Conservation (phyloP, 2,113 vertebrate species). For the Andinoacara biseriatus region DNA sequence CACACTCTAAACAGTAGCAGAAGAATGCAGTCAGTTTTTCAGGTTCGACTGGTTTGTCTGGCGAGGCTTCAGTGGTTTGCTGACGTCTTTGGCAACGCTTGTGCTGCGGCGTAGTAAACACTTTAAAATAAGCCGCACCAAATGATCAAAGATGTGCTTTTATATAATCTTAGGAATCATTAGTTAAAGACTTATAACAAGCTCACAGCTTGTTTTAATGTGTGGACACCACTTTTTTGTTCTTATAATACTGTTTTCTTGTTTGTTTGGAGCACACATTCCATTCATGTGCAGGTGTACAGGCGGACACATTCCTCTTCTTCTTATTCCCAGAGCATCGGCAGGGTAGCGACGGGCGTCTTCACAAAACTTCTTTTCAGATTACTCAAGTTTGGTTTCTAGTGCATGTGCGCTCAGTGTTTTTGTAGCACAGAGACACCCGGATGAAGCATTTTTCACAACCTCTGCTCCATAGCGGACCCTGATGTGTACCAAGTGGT, state of each 20-base stretch:
- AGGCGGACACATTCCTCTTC: background rate
- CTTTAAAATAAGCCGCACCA: background rate
- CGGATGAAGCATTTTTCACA: background rate
- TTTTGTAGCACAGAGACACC: background rate
- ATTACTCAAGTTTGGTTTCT: background rate
- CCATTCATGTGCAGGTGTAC: background rate
- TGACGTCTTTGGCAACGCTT: background rate
- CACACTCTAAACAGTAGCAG: background rate
- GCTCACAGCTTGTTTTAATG: background rate
- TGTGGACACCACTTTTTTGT: background rate
- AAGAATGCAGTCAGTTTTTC: slow-evolving; percentile 43
- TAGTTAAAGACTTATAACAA: background rate
- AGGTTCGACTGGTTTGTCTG: slow-evolving; percentile 52
- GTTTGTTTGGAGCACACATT: background rate
- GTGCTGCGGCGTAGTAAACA: background rate
- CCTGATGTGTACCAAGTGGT: background rate
- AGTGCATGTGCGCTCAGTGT: background rate
- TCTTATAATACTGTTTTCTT: background rate
- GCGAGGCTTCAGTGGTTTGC: background rate
- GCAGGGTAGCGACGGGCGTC: too few species aligned
- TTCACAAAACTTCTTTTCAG: background rate
- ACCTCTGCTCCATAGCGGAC: background rate
- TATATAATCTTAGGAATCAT: background rate
- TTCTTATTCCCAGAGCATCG: background rate
- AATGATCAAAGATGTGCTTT: background rate